phyloP scores from a whole-genome alignment of 2,113 vertebrate species.

The Malurus melanocephalus region DNA sequence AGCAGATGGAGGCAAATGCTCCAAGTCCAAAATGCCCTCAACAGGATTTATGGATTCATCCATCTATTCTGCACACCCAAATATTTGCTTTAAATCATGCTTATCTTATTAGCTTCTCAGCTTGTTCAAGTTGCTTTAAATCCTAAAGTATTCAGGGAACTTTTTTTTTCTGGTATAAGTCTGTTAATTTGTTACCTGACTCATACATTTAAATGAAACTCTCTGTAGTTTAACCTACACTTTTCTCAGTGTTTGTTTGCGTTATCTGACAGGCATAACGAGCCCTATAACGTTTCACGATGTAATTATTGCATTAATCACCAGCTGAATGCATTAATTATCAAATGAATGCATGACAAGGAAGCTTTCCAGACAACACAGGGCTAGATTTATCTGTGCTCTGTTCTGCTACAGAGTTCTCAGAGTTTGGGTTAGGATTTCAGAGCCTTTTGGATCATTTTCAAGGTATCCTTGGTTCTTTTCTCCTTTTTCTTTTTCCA shows the following conservation, averaged over 20 bases:
- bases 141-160: background rate
- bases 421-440: background rate
- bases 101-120: no score
- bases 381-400: background rate
- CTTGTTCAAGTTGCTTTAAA: background rate
- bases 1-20: background rate
- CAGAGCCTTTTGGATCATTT: background rate
- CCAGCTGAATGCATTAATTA: background rate
- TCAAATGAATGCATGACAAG: background rate
- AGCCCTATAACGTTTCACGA: background rate
- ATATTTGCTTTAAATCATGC: no score
- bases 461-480: background rate
- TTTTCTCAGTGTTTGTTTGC: background rate
- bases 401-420: background rate
- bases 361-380: background rate
- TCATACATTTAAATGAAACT: background rate
- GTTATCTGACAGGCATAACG: background rate
- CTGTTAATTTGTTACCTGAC: background rate
- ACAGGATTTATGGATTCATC: background rate
- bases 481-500: background rate
- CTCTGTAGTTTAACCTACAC: background rate
- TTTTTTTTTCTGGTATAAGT: background rate
- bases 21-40: background rate
- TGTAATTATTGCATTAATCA: background rate
- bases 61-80: background rate